phyloP scores from a whole-genome alignment of 2,797 vertebrate species.

The Ctenopoma kingsleyae region DNA sequence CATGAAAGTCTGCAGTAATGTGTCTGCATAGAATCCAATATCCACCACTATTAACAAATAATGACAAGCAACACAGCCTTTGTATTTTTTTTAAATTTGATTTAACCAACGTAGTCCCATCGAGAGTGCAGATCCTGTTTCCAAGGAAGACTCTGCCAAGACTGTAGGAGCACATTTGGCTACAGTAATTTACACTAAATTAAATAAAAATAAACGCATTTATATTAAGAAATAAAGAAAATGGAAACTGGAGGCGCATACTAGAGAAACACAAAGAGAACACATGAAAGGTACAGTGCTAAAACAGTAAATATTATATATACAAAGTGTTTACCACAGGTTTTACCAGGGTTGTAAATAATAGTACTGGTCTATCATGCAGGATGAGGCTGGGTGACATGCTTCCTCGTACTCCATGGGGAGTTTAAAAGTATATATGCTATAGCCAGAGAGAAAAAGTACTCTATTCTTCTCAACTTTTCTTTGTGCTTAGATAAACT shows the following conservation, averaged over 20 bases:
- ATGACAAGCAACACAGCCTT: slow-evolving; percentile 71
- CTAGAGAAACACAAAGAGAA: slow-evolving; percentile 34
- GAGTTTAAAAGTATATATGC: slow-evolving; percentile 70
- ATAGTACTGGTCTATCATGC: slow-evolving; percentile 58
- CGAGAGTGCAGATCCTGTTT: slow-evolving; percentile 64
- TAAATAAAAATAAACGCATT: slow-evolving; percentile 61
- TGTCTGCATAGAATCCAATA: slow-evolving; percentile 72
- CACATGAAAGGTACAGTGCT: slow-evolving; percentile 29
- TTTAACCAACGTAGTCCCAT: slow-evolving; percentile 64
- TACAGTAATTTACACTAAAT: slow-evolving; percentile 60
- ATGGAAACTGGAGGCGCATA: slow-evolving; percentile 26
- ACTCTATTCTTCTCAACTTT: slow-evolving; percentile 80
- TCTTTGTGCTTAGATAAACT: slow-evolving; percentile 87
- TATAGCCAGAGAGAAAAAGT: slow-evolving; percentile 71
- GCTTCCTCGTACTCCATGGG: slow-evolving; percentile 60
- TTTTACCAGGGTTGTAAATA: slow-evolving; percentile 61
- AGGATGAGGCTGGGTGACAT: slow-evolving; percentile 60
- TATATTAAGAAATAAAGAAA: slow-evolving; percentile 42
- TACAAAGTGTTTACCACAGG: slow-evolving; percentile 57
- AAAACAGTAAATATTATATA: slow-evolving; percentile 57
- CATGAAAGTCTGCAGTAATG: slow-evolving; percentile 72
- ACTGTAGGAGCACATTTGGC: slow-evolving; percentile 46
- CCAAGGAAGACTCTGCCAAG: slow-evolving; percentile 52
- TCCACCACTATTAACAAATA: slow-evolving; percentile 71
- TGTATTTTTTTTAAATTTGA: slow-evolving; percentile 64